Evolutionary conservation across 2,113 vertebrate genomes (phyloP).

Genomic region (Chaetops frenatus): DNA sequence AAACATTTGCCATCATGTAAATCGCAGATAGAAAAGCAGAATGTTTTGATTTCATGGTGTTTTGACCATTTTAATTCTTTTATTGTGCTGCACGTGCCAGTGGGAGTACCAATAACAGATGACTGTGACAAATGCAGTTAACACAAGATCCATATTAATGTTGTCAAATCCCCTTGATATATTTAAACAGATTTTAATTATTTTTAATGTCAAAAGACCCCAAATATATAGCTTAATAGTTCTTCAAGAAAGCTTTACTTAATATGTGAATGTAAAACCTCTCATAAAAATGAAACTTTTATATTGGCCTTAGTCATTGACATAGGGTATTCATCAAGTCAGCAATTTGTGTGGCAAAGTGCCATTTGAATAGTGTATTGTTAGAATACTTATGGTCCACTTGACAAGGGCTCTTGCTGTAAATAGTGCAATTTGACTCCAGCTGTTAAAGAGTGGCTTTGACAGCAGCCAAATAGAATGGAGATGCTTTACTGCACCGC

Average conservation of each 20-base stretch:
- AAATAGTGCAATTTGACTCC: constrained; percentile 99
- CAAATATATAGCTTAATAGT: constrained; percentile 62
- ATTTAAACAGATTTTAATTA: constrained; percentile 79
- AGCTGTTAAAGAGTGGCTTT: constrained; percentile 96
- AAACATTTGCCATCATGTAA: constrained; percentile 64
- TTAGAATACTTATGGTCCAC: constrained; percentile 83
- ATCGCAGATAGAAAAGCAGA: constrained; percentile 70
- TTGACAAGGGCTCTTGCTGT: constrained; percentile 89
- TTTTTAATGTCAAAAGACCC: constrained; percentile 58
- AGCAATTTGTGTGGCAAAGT: constrained; percentile 82
- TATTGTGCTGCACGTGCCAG: constrained; percentile 72
- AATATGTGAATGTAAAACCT: constrained; percentile 72
- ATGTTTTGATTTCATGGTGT: constrained; percentile 74
- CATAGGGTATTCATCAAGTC: constrained; percentile 76
- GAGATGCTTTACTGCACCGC: constrained; percentile 84
- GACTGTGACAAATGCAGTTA: constrained; percentile 77
- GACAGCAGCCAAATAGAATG: constrained; percentile 92
- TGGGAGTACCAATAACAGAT: constrained; percentile 66
- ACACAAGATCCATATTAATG: constrained; percentile 77
- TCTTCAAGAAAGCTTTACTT: constrained; percentile 67
- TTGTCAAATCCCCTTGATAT: constrained; percentile 74
- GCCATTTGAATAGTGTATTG: constrained; percentile 83
- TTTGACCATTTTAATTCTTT: constrained; percentile 58
- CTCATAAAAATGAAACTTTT: constrained; percentile 75
- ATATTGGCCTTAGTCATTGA: constrained; percentile 66